phyloP scores from a whole-genome alignment of 2,113 vertebrate genomes.

The Hyperoodon ampullatus region DNA sequence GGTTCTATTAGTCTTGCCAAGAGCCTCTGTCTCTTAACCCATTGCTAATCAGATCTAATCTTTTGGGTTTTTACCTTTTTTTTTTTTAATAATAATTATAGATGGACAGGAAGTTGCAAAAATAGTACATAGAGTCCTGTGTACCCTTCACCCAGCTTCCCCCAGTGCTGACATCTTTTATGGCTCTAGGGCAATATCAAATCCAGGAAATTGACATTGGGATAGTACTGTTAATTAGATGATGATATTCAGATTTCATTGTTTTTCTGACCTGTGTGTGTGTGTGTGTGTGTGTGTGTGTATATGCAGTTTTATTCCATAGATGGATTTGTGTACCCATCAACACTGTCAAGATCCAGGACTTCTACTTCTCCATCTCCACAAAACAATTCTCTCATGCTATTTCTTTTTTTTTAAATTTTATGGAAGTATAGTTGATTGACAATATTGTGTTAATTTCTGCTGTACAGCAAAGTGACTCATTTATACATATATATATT shows the following conservation, averaged over 20 bases:
- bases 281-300: rapidly evolving
- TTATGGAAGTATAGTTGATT: not conserved
- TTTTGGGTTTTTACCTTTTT: not conserved
- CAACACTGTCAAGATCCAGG: not conserved
- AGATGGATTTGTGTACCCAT: not conserved
- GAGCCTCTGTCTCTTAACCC: not conserved
- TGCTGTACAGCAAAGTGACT: not conserved
- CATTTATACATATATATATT: not conserved
- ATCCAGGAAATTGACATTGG: rapidly evolving
- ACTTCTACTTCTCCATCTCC: rapidly evolving
- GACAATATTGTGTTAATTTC: not conserved
- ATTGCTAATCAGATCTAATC: not conserved
- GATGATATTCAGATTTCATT: rapidly evolving
- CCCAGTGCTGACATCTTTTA: rapidly evolving
- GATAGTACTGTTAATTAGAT: rapidly evolving
- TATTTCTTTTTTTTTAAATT: not conserved
- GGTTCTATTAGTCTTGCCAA: not conserved
- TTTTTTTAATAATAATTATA: not conserved
- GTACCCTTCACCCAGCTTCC: rapidly evolving
- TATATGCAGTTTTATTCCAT: rapidly evolving
- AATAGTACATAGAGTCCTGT: not conserved
- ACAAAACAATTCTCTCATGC: rapidly evolving
- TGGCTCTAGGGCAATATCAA: rapidly evolving
- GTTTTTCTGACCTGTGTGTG: not conserved
- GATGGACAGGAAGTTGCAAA: not conserved